Base-by-base conservation (phyloP, 2,113 vertebrate species). In the Trematomus loennbergii region DNA sequence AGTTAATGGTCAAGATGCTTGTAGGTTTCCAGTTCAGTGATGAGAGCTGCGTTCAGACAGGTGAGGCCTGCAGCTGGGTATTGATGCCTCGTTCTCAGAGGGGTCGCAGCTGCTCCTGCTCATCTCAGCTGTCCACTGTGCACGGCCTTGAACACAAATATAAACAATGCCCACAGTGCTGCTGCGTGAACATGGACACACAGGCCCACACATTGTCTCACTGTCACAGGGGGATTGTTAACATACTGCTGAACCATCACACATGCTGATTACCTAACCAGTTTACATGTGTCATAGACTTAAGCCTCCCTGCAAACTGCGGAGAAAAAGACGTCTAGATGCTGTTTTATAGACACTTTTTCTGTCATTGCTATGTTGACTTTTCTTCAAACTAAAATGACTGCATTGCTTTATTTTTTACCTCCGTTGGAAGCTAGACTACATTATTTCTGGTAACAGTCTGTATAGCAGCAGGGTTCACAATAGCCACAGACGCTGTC, bases 201-300 rank as follows among this genome's bases (percentile, higher is more conserved):
- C 65, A 70, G 49, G 43, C 18, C 40, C 40, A 66, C 36, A 20
- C 79, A 76, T 79, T 78, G 60, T 81, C 71, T 75, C 60, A 18
- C 17, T 76, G 83, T 79, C 53, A 46, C 60, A 79, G 22, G 33
- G 72, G 85, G 76, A 87, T 88, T 91, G 89, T 92, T 86, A 65
- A 65, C 77, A 72, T 29, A 70, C 61, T 70, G 64, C 36, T 59
- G 71, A 85, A 82, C 43, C 53, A 29, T 75, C 70, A 84, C 81
- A 67, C 81, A 81, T 55, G 74, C 45, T 77, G 71, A 17, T 82
- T 88, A 83, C 61, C 40, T 25, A 68, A 81, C 49, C 12, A 15
- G 45, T 57, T 82, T 65, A 74, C 53, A 49, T 54, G 61, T 68
- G 65, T 76, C 54, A 36, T 53, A 67, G 59, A 57, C 63, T 57